Percentiles rank a stretch among this genome's conserved stretches.
These are phyloP conservation scores for Chaetops frenatus DNA, from an alignment of 2,113 vertebrate species.

Conservation along the genomic window DNA sequence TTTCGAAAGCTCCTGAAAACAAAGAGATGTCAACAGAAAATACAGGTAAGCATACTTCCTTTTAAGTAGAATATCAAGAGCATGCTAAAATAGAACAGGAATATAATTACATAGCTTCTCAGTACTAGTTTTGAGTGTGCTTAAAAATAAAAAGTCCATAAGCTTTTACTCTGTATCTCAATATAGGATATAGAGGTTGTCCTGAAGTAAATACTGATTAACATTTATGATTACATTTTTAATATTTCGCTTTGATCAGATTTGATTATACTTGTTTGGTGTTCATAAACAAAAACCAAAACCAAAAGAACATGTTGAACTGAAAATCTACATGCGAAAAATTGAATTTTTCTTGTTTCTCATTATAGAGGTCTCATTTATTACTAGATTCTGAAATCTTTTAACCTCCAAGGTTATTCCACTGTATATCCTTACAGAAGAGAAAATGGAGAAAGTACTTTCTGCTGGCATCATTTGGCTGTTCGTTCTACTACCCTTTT, in stretches of 20 bases:
- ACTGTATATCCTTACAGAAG: not conserved
- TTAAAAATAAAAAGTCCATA: not conserved
- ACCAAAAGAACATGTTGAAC: not conserved
- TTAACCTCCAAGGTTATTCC: not conserved
- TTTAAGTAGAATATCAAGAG: not conserved
- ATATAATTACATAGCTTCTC: not conserved
- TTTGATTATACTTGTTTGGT: not conserved
- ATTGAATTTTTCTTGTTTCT: not conserved
- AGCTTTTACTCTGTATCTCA: not conserved
- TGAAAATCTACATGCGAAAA: not conserved
- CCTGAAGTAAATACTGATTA: not conserved
- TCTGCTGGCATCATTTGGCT: not conserved
- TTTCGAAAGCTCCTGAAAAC: constrained; percentile 1
- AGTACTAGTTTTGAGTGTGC: not conserved
- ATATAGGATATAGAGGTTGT: not conserved
- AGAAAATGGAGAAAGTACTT: not conserved
- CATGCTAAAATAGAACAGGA: not conserved
- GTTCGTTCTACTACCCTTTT: not conserved
- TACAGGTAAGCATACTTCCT: not conserved
- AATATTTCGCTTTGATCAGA: not conserved
- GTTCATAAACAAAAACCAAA: not conserved
- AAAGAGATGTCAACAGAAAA: not conserved
- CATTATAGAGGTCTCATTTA: not conserved
- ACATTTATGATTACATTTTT: not conserved
- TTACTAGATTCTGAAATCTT: not conserved